These are phyloP conservation scores for Nettapus auritus DNA, from an alignment of 2,113 vertebrate genomes.

Conservation along the genomic window DNA sequence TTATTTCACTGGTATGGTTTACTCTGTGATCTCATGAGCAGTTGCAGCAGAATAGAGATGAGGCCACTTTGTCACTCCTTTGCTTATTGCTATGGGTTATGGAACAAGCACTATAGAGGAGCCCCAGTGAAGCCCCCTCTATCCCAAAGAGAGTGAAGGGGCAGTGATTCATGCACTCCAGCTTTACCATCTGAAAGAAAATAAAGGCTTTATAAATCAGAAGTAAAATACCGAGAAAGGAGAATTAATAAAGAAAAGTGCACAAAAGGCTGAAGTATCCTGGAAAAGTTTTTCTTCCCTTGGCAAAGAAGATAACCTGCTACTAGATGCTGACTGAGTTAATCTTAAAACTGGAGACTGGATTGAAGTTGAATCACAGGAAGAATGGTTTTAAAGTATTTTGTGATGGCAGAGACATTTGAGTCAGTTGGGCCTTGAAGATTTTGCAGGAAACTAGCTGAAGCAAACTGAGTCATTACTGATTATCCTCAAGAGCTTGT, in stretches of 20 bases:
- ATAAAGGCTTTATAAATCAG: neutral
- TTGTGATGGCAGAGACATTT: neutral
- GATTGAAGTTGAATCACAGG: neutral
- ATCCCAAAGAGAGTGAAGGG: neutral
- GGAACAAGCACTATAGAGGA: neutral
- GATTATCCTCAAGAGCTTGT: slow-evolving; percentile 45
- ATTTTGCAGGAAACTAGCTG: slow-evolving; percentile 27
- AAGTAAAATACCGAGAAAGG: neutral
- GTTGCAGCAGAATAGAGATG: accelerated
- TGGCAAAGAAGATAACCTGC: neutral
- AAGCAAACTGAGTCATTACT: slow-evolving; percentile 46
- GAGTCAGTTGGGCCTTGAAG: neutral
- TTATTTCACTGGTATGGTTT: neutral
- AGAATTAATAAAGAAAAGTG: neutral
- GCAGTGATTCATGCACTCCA: neutral
- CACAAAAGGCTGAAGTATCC: neutral
- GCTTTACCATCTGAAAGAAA: neutral
- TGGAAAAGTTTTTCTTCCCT: neutral
- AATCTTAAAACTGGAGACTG: neutral
- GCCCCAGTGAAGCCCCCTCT: neutral
- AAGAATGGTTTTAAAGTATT: slow-evolving; percentile 3
- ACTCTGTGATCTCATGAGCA: neutral
- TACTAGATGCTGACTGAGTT: neutral
- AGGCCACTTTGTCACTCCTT: neutral
- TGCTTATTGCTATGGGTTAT: neutral